Evolutionary conservation across 1,140 invertebrate genomes (phyloP).

Genomic region (Pomacea maculata): DNA sequence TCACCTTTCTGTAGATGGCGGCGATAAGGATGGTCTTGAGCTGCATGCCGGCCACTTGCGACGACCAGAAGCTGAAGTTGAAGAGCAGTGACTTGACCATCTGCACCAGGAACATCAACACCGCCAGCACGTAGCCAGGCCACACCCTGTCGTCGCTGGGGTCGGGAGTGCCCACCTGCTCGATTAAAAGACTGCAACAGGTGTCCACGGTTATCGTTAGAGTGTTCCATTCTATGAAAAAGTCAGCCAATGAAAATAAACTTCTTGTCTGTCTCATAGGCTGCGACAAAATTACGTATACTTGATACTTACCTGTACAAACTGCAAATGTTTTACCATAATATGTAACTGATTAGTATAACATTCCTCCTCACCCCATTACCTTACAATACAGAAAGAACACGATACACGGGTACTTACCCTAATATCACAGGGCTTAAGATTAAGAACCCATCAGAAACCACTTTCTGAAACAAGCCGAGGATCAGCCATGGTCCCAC

Average conservation of each 20-base stretch:
- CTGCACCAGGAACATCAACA: slow-evolving; percentile 78
- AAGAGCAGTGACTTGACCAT: slow-evolving; percentile 85
- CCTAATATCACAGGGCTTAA: slow-evolving; percentile 33
- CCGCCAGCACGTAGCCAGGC: slow-evolving; percentile 86
- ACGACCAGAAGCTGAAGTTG: slow-evolving; percentile 56
- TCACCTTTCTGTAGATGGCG: slow-evolving; percentile 89
- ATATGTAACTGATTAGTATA: neutral
- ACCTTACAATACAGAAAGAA: neutral
- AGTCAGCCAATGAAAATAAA: too few relatives aligned
- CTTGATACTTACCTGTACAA: neutral
- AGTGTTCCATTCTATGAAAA: too few relatives aligned
- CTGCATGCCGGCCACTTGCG: slow-evolving; percentile 80
- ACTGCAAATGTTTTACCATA: neutral
- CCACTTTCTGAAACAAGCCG: slow-evolving; percentile 26
- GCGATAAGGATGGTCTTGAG: slow-evolving; percentile 92
- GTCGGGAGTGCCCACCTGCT: neutral
- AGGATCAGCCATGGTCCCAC: slow-evolving; percentile 21
- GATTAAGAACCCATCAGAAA: slow-evolving; percentile 26
- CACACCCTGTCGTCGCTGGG: slow-evolving; percentile 66
- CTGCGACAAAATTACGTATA: too few relatives aligned
- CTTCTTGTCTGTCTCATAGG: too few relatives aligned
- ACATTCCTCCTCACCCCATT: neutral
- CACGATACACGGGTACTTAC: slow-evolving; percentile 10
- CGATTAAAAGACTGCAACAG: neutral
- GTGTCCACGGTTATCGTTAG: too few relatives aligned